Conservation (phyloP, 2,888 invertebrate genomes). For the Melieria omissa region DNA sequence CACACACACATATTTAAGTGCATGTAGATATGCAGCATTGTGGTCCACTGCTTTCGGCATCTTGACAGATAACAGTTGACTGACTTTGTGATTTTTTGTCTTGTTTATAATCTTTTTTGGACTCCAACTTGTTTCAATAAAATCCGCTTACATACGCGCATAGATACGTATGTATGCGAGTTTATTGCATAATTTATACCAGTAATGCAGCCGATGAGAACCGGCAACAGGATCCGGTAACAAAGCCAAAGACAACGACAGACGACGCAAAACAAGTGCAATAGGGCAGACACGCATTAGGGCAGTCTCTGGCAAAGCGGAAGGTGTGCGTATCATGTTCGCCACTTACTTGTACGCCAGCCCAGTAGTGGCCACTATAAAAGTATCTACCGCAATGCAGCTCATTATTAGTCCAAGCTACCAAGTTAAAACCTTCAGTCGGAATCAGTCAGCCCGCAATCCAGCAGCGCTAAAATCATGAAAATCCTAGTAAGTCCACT, state of each 20-base stretch:
- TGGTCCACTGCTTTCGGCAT: background rate
- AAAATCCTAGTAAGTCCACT: slow-evolving; percentile 42
- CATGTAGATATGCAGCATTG: too few relatives aligned
- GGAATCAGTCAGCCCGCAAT: too few relatives aligned
- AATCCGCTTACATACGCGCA: too few relatives aligned
- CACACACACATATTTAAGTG: too few relatives aligned
- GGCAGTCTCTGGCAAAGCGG: background rate
- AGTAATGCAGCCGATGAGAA: background rate
- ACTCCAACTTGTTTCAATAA: too few relatives aligned
- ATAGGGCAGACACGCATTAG: background rate
- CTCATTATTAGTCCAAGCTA: background rate
- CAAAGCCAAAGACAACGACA: slow-evolving; percentile 16
- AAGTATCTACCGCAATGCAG: background rate
- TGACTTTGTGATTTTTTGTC: slow-evolving; percentile 24
- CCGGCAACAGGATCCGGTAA: slow-evolving; percentile 26
- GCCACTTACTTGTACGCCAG: background rate
- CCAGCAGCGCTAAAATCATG: slow-evolving; percentile 27
- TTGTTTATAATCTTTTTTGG: background rate
- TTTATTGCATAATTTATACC: slow-evolving; percentile 22
- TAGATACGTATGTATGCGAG: background rate
- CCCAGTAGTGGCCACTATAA: background rate
- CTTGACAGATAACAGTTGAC: slow-evolving; percentile 30
- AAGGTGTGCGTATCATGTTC: background rate
- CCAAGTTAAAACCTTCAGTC: background rate
- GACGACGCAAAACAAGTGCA: slow-evolving; percentile 5